Base-by-base conservation (phyloP, 2,888 invertebrate species). In the Temnothorax ravouxi region DNA sequence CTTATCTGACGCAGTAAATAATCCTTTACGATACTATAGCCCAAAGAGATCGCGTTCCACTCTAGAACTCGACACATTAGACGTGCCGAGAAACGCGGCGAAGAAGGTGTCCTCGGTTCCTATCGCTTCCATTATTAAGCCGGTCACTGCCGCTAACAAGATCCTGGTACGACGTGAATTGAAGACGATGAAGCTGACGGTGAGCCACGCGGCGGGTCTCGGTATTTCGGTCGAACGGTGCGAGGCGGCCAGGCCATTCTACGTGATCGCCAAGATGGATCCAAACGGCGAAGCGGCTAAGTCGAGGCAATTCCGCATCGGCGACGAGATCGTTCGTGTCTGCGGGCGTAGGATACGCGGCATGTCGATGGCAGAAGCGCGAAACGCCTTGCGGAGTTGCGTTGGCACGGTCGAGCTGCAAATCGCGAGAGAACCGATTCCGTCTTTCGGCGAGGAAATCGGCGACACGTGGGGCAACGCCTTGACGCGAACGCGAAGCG, bases 311-410 rank as follows among this genome's bases (percentile, higher is more conserved):
- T 95, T 96, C 62, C 93, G 94, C 62, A 93, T 96, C 9, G 96
- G 96, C 2, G 96, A 96, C 90, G 96, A 96, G 89, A 95, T 96
- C 44, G 95, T 96, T 5, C 95, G 96, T 82, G 96, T 96, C 61
- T 96, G 96, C 86, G 96, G 96, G 0, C 95, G 95, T 18, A 95
- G 96, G 47, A 90, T 96, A 61, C 95, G 95, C 5, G 95, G 96
- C 0, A 95, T 96, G 87, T 89, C 91, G 1, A 75, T 91, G 1
- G 34, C 66, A 1, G 94, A 94, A 47, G 95, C 94, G 13, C 92
- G 91, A 47, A 92, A 88, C 50, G 90, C 93, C 0, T 54, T 95
- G 13, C 91, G 88, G 25, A 92, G 84, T 38, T 94, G 94, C 50
- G 56, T 84, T 4, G 94, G 94, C 0, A 83, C 79, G 0, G 93